Conservation (phyloP, 2,888 invertebrate species). For the Volucella zonaria region DNA sequence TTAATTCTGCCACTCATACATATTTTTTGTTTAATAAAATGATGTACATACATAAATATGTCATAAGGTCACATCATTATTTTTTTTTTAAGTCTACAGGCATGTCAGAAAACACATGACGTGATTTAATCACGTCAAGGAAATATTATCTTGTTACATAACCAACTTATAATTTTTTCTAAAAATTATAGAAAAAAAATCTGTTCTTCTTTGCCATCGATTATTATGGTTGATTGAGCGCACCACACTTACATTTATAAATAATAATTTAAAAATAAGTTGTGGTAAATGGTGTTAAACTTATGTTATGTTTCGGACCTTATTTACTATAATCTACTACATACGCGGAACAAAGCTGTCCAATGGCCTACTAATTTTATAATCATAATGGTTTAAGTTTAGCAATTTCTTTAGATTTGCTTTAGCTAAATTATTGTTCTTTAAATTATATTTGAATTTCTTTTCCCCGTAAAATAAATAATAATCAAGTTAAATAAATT, state of each 20-base stretch:
- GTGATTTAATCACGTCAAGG: constrained; percentile 10
- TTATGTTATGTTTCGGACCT: neutral
- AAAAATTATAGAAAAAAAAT: constrained; percentile 53
- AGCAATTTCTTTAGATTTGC: neutral
- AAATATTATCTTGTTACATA: constrained; percentile 32
- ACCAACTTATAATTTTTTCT: neutral
- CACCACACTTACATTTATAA: too few relatives aligned
- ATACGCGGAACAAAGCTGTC: too few relatives aligned
- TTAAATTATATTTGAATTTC: constrained; percentile 46
- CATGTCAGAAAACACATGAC: constrained; percentile 27
- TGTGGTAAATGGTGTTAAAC: too few relatives aligned
- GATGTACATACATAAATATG: constrained; percentile 19
- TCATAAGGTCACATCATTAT: constrained; percentile 29
- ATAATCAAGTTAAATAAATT: constrained; percentile 66
- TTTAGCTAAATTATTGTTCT: constrained; percentile 20
- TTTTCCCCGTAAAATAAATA: constrained; percentile 37
- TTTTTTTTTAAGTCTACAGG: constrained; percentile 3
- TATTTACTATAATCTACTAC: neutral
- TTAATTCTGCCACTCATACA: constrained; percentile 22
- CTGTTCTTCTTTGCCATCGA: neutral
- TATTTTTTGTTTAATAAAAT: constrained; percentile 1
- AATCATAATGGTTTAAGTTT: neutral
- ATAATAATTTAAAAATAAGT: too few relatives aligned
- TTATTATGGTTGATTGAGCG: too few relatives aligned
- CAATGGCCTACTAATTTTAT: too few relatives aligned